Evolutionary conservation across 2,113 vertebrate species (phyloP).

Genomic region (Prietella phreatophila): DNA sequence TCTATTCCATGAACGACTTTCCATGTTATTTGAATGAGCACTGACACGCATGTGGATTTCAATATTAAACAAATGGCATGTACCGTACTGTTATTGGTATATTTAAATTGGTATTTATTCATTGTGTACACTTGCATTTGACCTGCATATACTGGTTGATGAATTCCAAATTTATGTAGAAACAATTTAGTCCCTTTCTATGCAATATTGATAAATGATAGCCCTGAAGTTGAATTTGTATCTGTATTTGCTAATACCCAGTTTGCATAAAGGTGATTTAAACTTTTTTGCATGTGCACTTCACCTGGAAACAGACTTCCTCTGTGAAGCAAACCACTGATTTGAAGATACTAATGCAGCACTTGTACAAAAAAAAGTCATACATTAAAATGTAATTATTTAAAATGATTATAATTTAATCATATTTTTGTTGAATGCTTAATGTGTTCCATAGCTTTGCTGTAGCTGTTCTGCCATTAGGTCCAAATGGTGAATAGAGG

Average conservation of each 20-base stretch:
- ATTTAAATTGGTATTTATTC: not conserved
- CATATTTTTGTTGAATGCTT: not conserved
- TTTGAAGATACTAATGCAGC: not conserved
- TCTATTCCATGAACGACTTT: not conserved
- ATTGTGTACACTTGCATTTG: not conserved
- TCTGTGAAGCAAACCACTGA: not conserved
- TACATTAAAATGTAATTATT: not conserved
- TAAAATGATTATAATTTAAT: no score
- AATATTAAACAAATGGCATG: not conserved
- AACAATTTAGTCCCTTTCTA: not conserved
- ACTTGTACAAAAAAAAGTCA: not conserved
- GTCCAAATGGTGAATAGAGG: not conserved
- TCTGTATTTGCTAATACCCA: conserved; percentile 4
- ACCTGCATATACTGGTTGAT: not conserved
- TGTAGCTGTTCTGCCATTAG: not conserved
- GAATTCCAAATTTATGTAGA: not conserved
- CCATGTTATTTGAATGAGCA: not conserved
- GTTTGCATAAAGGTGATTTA: conserved; percentile 7
- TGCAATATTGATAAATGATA: not conserved
- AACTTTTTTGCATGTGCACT: not conserved
- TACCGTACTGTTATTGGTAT: not conserved
- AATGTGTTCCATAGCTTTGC: not conserved
- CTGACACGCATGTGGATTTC: not conserved
- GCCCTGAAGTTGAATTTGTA: not conserved
- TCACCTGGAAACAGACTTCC: not conserved